Conservation (phyloP, 2,113 vertebrate species). For the Neogobius melanostomus region DNA sequence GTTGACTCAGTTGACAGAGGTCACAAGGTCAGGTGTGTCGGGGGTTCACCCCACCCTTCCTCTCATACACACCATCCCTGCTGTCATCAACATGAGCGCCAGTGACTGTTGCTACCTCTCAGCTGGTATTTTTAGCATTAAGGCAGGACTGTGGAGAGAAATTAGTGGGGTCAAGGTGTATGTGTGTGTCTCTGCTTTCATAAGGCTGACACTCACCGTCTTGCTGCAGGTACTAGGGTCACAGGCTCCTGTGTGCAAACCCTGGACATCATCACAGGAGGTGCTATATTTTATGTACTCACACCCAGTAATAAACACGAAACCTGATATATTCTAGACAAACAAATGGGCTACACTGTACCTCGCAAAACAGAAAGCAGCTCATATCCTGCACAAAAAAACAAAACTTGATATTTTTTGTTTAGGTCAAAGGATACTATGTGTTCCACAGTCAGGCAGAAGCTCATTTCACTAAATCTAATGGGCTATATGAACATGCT, state of each 20-base stretch:
- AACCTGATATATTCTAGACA: conserved; percentile 30
- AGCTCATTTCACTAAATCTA: conserved; percentile 32
- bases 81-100: background rate
- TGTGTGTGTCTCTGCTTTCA: no score
- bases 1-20: conserved; percentile 28
- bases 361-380: conserved; percentile 37
- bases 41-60: background rate
- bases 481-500: conserved; percentile 34
- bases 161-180: conserved; percentile 2
- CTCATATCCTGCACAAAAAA: conserved; percentile 44
- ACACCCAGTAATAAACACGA: conserved; percentile 43
- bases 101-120: conserved; percentile 44
- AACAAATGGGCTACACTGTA: conserved; percentile 22
- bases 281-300: conserved; percentile 58
- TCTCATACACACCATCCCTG: background rate
- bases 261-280: conserved; percentile 31
- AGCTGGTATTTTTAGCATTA: conserved; percentile 62
- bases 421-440: no score
- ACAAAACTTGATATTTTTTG: no score
- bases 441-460: conserved; percentile 27
- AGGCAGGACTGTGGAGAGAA: conserved; percentile 8
- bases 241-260: conserved; percentile 29
- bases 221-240: conserved; percentile 36
- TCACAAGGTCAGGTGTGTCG: conserved; percentile 24
- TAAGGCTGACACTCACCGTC: conserved; percentile 12